Evolutionary conservation across 2,888 invertebrate genomes (phyloP), one percentile per base, ranked within the genome.

Genomic region (Micoletzkya japonica): DNA sequence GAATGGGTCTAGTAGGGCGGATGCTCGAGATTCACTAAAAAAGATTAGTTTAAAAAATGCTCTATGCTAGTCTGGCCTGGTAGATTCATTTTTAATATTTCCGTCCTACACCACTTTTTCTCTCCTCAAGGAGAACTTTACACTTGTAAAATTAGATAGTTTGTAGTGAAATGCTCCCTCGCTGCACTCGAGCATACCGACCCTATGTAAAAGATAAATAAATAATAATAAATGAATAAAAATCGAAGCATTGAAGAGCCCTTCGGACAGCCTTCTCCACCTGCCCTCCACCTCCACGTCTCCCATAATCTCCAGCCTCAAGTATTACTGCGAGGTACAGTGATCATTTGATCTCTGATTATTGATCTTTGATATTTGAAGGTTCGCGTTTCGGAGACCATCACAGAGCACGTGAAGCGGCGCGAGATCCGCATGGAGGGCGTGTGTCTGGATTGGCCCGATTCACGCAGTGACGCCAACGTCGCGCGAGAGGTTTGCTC

Each of bases 391-490:
- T 50, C 44, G 6, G 63, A 63, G 14, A 32, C 63, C n/a, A 49
- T 50, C 50, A 24, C 39, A 24, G 59, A 37, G 59, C 57, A 1
- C 30, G 57, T 1, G 34, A 14, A 2, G 57, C 10, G 34, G 20
- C 26, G 30, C 28, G 34, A 66, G 64, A n/a, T 66, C 4, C 36
- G 50, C 0, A 26, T 66, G 26, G 64, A 68, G 28, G 68, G 68
- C 10, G 68, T 68, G 14, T 68, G 68, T 44, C 57, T 68, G 17
- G 68, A 68, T 34, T 68, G 68, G 68, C 68, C 68, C 4, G 58
- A 57, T n/a, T 34, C 57, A 1, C 30, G 20, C n/a, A 57, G 26
- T 24, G 30, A 34, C 34, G 49, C 36, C 1, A 37, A 49, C 3
- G 50, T 68, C 2, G 68, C 68, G 1, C 26, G 68, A 68, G 68